Conservation (phyloP, 2,888 invertebrate genomes). For the Drosophila kuntzei region DNA sequence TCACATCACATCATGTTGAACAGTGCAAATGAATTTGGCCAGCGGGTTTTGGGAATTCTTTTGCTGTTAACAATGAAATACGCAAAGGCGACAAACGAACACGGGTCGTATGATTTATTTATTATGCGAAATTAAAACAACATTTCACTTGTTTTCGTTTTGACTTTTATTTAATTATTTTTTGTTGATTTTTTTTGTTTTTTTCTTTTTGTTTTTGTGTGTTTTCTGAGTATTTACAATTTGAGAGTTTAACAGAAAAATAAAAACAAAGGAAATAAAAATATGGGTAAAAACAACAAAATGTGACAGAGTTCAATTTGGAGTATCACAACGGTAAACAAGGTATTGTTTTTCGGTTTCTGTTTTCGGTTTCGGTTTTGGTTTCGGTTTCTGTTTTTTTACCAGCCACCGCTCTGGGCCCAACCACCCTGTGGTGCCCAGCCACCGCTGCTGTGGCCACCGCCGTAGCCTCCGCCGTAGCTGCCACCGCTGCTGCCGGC, state of each 20-base stretch:
- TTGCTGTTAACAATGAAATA: slow-evolving; percentile 1
- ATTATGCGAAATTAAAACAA: slow-evolving; percentile 12
- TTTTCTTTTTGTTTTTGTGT: too few relatives aligned
- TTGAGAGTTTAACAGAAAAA: slow-evolving; percentile 29
- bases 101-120: slow-evolving; percentile 31
- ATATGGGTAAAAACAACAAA: background rate
- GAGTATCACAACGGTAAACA: slow-evolving; percentile 16
- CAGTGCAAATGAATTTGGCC: slow-evolving; percentile 28
- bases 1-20: slow-evolving; percentile 10
- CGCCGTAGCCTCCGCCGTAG: slow-evolving; percentile 35
- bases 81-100: background rate
- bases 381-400: too few relatives aligned
- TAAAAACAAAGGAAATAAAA: slow-evolving; percentile 25
- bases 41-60: slow-evolving; percentile 5
- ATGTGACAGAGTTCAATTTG: slow-evolving; percentile 22
- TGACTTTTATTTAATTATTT: slow-evolving; percentile 20
- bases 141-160: slow-evolving; percentile 13
- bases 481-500: slow-evolving; percentile 46
- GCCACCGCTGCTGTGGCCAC: slow-evolving; percentile 42
- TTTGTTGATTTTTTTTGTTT: slow-evolving; percentile 10
- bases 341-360: background rate
- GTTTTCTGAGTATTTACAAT: slow-evolving; percentile 58
- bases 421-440: slow-evolving; percentile 69
- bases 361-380: too few relatives aligned
- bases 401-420: slow-evolving; percentile 65